Evolutionary conservation across 2,113 vertebrate genomes (phyloP).

Genomic region (Todiramphus chloris): DNA sequence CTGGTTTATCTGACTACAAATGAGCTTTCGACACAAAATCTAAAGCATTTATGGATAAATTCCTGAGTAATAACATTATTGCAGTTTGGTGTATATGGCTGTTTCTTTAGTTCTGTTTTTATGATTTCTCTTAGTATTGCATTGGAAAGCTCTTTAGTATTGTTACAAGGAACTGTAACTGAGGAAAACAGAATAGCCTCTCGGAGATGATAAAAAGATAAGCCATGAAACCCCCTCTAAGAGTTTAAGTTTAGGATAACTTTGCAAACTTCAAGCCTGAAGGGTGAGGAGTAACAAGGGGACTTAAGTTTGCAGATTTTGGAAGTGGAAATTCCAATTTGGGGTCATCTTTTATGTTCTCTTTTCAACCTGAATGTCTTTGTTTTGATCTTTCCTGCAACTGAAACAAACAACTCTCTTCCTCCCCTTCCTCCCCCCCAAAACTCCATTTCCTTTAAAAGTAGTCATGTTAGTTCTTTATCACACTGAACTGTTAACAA

Average conservation of each 20-base stretch:
- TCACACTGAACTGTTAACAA: conserved; percentile 1
- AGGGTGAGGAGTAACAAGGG: neutral
- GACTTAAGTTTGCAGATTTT: neutral
- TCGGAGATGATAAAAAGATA: neutral
- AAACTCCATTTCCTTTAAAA: conserved; percentile 57
- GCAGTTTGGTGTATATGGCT: neutral
- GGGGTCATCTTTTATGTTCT: conserved; percentile 47
- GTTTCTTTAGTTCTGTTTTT: neutral
- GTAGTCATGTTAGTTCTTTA: neutral
- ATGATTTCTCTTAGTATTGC: neutral
- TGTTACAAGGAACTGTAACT: neutral
- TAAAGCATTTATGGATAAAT: neutral
- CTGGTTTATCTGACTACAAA: conserved; percentile 12
- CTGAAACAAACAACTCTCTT: conserved; percentile 60
- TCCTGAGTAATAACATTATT: neutral
- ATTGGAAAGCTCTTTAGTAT: neutral
- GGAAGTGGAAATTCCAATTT: conserved; percentile 47
- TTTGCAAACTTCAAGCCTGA: conserved; percentile 12
- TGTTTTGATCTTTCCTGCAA: conserved; percentile 53
- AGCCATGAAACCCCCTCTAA: neutral
- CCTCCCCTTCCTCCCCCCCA: conserved; percentile 43
- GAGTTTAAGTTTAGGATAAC: neutral
- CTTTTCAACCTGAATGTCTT: conserved; percentile 51
- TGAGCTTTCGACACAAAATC: neutral
- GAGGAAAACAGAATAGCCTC: neutral